These are phyloP conservation scores for Dermolepida albohirtum DNA, from an alignment of 2,888 invertebrate genomes.

Conservation along the genomic window DNA sequence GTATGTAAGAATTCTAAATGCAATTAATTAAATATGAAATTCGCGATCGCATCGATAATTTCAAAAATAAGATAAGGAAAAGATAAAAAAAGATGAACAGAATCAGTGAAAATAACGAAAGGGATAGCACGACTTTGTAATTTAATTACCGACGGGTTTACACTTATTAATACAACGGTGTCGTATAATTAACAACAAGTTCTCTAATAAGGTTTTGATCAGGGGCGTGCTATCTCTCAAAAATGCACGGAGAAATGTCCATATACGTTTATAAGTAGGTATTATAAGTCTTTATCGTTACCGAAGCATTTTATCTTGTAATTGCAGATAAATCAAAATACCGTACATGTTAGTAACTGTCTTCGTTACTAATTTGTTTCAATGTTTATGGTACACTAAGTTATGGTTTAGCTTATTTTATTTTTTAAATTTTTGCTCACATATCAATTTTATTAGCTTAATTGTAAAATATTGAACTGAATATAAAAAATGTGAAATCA, in stretches of 20 bases:
- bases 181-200: constrained; percentile 37
- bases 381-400: too few species aligned
- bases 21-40: constrained; percentile 36
- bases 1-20: constrained; percentile 9
- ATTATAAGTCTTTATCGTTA: constrained; percentile 17
- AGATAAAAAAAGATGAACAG: constrained; percentile 19
- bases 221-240: constrained; percentile 36
- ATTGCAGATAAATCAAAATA: constrained; percentile 31
- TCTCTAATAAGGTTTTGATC: constrained; percentile 41
- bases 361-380: too few species aligned
- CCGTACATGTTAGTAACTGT: not conserved
- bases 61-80: constrained; percentile 24
- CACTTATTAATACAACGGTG: constrained; percentile 39
- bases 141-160: constrained; percentile 41
- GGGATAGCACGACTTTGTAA: constrained; percentile 30
- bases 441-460: too few species aligned
- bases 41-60: constrained; percentile 24
- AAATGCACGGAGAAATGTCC: constrained; percentile 23
- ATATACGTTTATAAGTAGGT: constrained; percentile 19
- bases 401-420: too few species aligned
- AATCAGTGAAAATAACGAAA: constrained; percentile 3
- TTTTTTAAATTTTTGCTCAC: too few species aligned
- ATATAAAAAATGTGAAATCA: too few species aligned
- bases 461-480: too few species aligned
- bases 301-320: constrained; percentile 16